Conservation (phyloP, 2,888 invertebrate genomes). For the Chouioia cunea region DNA sequence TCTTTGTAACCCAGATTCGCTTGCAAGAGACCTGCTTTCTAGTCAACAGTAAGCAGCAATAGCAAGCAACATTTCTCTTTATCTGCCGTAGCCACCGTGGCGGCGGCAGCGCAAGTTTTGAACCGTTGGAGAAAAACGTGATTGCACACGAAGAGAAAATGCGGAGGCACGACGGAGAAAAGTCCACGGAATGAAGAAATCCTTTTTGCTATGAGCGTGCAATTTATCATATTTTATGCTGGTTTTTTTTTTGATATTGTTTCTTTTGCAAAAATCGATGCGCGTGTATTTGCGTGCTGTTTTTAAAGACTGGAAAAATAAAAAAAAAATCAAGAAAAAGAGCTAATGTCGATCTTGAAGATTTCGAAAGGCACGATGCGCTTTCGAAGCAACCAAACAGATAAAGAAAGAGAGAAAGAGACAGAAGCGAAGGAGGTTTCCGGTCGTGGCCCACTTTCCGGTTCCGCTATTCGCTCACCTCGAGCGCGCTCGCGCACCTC, state of each 20-base stretch:
- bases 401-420: too few species aligned
- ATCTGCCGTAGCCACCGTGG: constrained; percentile 54
- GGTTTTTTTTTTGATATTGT: too few species aligned
- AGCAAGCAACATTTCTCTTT: constrained; percentile 69
- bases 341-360: not conserved
- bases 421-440: constrained; percentile 47
- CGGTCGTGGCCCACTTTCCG: constrained; percentile 53
- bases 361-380: constrained; percentile 30
- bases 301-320: too few species aligned
- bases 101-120: constrained; percentile 54
- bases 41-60: too few species aligned
- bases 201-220: too few species aligned
- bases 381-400: too few species aligned
- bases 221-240: too few species aligned
- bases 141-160: too few species aligned
- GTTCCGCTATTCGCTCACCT: constrained; percentile 49
- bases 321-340: not conserved
- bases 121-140: constrained; percentile 56
- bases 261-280: constrained; percentile 18
- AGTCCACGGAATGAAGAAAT: too few species aligned
- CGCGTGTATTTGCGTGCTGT: not conserved
- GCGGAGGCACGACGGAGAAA: too few species aligned
- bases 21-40: constrained; percentile 68
- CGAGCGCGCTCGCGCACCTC: not conserved
- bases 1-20: constrained; percentile 68